Base-by-base conservation (phyloP, 1,140 invertebrate species). In the Eupristina koningsbergeri region DNA sequence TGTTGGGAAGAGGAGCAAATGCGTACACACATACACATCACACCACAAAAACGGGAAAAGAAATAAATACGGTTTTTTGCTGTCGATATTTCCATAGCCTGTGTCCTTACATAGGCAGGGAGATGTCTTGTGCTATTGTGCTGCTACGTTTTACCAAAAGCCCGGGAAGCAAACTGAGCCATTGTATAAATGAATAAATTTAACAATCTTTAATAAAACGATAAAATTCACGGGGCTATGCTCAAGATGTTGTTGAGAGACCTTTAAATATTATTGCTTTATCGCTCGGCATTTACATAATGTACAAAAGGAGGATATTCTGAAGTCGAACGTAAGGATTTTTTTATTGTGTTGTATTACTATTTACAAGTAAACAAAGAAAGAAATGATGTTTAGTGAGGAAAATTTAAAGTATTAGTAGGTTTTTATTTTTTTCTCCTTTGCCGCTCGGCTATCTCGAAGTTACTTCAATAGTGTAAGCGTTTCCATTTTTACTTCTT, bases 161-260 rank as follows among this genome's bases (percentile, higher is more conserved):
- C 75, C 39, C 34, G 34, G 53, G 89, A 91, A 89, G 89, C 88
- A 89, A n/a, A 91, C 90, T 91, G 89, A 89, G 89, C 91, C 89
- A 90, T 92, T 93, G 92, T 92, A 93, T 93, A 93, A 93, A 93
- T 92, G 92, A 93, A 92, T 91, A 92, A 93, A 92, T 93, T 92
- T 92, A 92, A 91, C 92, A 93, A 92, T 92, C 92, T 93, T 92
- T 92, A 93, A 92, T 92, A 92, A 93, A 92, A 92, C 91, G 86
- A 90, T 91, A 88, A 92, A 92, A 92, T 85, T 79, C 39, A 79
- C 39, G 39, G 76, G 80, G 80, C 73, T 79, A 67, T 31, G 13
- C 78, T 82, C 58, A 74, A 74, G 67, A 58, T 71, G 15, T 77
- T 81, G 63, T 64, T 79, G 67, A 82, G 76, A 80, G 22, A 64